phyloP scores from a whole-genome alignment of 2,797 vertebrate genomes.

The Columba guinea region DNA sequence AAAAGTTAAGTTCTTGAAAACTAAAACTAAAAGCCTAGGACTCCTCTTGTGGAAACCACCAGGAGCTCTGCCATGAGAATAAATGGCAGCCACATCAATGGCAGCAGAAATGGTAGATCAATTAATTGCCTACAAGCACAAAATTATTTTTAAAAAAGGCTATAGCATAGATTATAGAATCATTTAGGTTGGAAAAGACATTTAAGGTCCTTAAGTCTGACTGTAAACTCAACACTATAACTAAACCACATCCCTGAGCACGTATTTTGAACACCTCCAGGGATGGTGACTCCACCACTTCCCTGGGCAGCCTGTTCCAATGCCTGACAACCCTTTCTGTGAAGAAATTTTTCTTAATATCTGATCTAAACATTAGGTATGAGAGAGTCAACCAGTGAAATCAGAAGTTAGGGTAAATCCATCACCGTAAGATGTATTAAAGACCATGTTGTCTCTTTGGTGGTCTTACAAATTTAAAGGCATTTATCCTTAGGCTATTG shows the following conservation, averaged over 20 bases:
- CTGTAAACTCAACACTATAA: too few species aligned
- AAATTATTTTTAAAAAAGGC: too few species aligned
- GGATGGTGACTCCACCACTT: too few species aligned
- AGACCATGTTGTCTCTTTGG: background rate
- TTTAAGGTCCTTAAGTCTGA: too few species aligned
- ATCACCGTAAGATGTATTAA: conserved; percentile 1
- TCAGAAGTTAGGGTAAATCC: conserved; percentile 25
- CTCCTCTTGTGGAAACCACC: background rate
- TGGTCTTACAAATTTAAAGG: background rate
- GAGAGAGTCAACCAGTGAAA: conserved; percentile 32
- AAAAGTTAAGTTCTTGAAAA: background rate
- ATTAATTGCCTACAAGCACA: background rate
- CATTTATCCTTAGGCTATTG: background rate
- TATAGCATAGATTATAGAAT: too few species aligned
- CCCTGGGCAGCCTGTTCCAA: too few species aligned
- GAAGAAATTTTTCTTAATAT: too few species aligned
- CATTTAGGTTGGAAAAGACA: too few species aligned
- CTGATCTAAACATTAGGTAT: background rate
- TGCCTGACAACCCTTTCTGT: too few species aligned
- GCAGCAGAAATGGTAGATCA: background rate
- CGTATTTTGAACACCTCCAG: too few species aligned
- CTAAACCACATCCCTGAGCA: too few species aligned
- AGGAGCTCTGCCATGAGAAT: background rate
- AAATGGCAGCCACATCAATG: background rate
- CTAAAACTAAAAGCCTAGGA: background rate